phyloP scores from a whole-genome alignment of 2,113 vertebrate species.

The Apteryx owenii region DNA sequence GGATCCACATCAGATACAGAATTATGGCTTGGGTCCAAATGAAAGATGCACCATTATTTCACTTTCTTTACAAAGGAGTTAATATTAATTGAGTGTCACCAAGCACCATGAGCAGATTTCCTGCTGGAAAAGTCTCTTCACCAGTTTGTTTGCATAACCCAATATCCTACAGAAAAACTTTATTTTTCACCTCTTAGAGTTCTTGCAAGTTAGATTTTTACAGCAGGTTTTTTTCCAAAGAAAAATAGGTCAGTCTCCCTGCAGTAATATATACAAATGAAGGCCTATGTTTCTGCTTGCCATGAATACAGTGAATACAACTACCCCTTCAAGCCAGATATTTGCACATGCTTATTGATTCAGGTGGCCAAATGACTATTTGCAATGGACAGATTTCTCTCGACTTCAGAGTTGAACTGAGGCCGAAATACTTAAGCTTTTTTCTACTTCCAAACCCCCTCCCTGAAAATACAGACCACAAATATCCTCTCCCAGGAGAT shows the following conservation, averaged over 20 bases:
- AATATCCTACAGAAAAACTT: neutral
- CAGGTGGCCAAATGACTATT: neutral
- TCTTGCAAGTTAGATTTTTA: constrained; percentile 28
- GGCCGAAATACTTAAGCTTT: constrained; percentile 42
- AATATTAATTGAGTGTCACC: neutral
- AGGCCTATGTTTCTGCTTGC: neutral
- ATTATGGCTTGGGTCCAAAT: neutral
- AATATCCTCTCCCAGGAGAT: constrained; percentile 56
- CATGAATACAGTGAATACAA: neutral
- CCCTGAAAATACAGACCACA: constrained; percentile 56
- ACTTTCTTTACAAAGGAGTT: neutral
- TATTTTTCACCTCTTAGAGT: neutral
- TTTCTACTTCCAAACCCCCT: constrained; percentile 31
- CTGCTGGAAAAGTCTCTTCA: neutral
- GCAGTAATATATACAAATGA: neutral
- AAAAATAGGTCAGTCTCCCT: constrained; percentile 35
- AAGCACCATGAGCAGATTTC: neutral
- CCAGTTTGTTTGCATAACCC: constrained; percentile 18
- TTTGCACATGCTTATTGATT: neutral
- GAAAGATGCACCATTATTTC: neutral
- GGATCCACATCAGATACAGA: neutral
- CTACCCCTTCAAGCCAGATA: neutral
- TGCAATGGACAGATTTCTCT: neutral
- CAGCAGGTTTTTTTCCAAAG: neutral
- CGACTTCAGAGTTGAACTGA: neutral